Base-by-base conservation (phyloP, 2,797 vertebrate genomes). In the Pygocentrus nattereri region DNA sequence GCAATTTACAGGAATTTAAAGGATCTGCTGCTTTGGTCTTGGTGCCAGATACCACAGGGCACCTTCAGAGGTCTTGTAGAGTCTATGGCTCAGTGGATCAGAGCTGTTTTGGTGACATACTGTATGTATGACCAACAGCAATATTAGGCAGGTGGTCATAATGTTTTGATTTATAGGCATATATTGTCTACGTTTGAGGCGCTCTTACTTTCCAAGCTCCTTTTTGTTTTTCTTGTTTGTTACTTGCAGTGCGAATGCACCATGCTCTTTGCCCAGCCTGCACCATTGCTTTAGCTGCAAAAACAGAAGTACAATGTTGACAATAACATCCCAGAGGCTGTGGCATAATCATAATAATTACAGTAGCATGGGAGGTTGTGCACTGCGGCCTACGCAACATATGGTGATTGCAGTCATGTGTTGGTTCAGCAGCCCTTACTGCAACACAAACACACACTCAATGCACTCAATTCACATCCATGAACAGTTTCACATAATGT, bases 311-410 rank as follows among this genome's bases (percentile, higher is more conserved):
- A 44, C 21, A 52, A 81, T 56, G 64, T 58, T 71, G 67, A 65
- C 52, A 52, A 73, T 10, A 84, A 67, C 68, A 58, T 47, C 56
- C 25, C 75, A 56, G 27, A 41, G 41, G 72, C 30, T 56, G 62
- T 50, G 52, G 30, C 54, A 49, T 68, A 71, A 85, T 82, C 67
- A 82, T 54, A 78, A 79, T 56, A 31, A 76, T 82, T 82, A 41
- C 75, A 65, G 52, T 61, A 49, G 23, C 69, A 44, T 30, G 0
- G 78, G 62, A 74, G 61, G 64, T 82, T 85, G 80, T 52, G 65
- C 11, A 70, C 74, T 52, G 80, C 71, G 72, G 54, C 73, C 56
- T 62, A 64, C 73, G 50, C 59, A 82, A 62, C 80, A 82, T 70
- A 76, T 71, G 80, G 73, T 54, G 70, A 34, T 34, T 34, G 47